Percentiles rank a stretch among this genome's conserved stretches.
These are phyloP conservation scores for Hyles vespertilio DNA, from an alignment of 1,140 invertebrate genomes.

Conservation along the genomic window DNA sequence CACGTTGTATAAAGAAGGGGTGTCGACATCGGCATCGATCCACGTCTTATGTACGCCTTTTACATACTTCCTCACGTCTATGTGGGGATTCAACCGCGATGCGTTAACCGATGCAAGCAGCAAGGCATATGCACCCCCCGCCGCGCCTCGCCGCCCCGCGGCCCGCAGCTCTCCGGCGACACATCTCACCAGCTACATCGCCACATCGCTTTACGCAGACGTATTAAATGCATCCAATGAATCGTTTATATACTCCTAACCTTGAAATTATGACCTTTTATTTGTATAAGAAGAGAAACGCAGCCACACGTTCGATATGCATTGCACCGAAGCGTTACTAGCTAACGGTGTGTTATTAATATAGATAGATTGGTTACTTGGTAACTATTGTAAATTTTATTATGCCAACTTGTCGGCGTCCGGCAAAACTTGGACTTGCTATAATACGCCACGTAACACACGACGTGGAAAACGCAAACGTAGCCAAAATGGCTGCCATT, in stretches of 20 bases:
- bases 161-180: conserved; percentile 14
- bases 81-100: conserved; percentile 67
- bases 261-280: conserved; percentile 39
- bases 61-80: conserved; percentile 64
- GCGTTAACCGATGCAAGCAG: conserved; percentile 58
- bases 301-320: neutral
- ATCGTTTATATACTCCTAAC: conserved; percentile 13
- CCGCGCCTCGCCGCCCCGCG: conserved; percentile 16
- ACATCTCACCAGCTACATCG: conserved; percentile 17
- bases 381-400: too few species aligned
- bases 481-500: too few species aligned
- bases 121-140: conserved; percentile 49
- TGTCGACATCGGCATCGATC: conserved; percentile 63
- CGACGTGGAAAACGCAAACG: too few species aligned
- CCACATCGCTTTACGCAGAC: conserved; percentile 1
- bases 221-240: conserved; percentile 8
- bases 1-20: conserved; percentile 39
- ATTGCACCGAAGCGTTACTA: too few species aligned
- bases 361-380: too few species aligned
- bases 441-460: too few species aligned
- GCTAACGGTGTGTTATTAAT: too few species aligned
- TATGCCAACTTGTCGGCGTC: too few species aligned
- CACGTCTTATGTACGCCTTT: conserved; percentile 61
- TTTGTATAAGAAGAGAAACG: conserved; percentile 9
- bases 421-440: too few species aligned